Percentiles rank a stretch among this genome's conserved stretches.
These are phyloP conservation scores for Radopholus similis DNA, from an alignment of 1,140 invertebrate species.

Conservation along the genomic window DNA sequence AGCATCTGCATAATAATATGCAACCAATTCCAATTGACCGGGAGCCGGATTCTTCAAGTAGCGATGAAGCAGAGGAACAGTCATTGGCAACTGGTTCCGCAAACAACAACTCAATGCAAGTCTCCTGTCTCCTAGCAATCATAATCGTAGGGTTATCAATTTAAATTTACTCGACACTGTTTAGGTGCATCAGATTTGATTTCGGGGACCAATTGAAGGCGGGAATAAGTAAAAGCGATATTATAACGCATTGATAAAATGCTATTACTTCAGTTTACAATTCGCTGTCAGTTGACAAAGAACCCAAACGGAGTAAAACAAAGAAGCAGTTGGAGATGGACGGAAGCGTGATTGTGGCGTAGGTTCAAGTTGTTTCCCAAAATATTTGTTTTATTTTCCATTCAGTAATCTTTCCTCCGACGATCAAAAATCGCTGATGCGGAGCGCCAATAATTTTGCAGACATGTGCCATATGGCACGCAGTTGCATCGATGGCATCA, in stretches of 20 bases:
- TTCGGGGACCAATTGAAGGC: conserved; percentile 1
- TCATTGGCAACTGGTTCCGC: not conserved
- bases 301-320: conserved; percentile 25
- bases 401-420: conserved; percentile 18
- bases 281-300: conserved; percentile 24
- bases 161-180: not conserved
- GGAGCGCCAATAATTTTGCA: conserved; percentile 22
- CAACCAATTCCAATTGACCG: no score
- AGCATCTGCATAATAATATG: no score
- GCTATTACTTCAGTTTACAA: conserved; percentile 19
- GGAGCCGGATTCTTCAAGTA: not conserved
- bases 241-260: not conserved
- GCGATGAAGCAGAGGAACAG: not conserved
- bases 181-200: conserved; percentile 4
- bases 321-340: conserved; percentile 2
- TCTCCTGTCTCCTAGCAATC: not conserved
- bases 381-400: not conserved
- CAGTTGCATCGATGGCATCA: conserved; percentile 9
- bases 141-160: no score
- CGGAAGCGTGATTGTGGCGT: conserved; percentile 11
- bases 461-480: conserved; percentile 22
- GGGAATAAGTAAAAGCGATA: not conserved
- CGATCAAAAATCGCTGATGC: conserved; percentile 21
- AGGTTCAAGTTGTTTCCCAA: not conserved
- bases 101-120: not conserved